Base-by-base conservation (phyloP, 2,888 invertebrate genomes). In the Melangyna quadrimaculata region DNA sequence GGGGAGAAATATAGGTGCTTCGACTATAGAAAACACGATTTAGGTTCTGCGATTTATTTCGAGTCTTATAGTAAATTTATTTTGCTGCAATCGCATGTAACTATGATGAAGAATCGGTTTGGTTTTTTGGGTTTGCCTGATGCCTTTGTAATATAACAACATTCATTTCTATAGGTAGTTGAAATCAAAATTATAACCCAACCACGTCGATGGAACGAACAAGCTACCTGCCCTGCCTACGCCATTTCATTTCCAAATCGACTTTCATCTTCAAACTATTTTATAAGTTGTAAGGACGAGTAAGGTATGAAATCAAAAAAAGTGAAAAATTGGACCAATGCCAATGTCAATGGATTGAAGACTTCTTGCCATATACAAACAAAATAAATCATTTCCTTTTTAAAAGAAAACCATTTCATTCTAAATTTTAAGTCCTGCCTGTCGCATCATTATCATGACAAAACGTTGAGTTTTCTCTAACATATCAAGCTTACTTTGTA, bases 381-480 rank as follows among this genome's bases (percentile, higher is more conserved):
- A 43, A 63, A 29, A 55, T 51, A 37, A 57, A 72, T 55, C 48
- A 19, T 6, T 72, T 45, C 12, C 7, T 43, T 43, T 53, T 19
- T n/a, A n/a, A 24, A 19, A 22, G 17, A 29, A 43, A 8, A 40
- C n/a, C n/a, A 2, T 43, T 2, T 1, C 12, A 9, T 63, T 45
- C 7, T 12, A 12, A 67, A 22, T 22, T 4, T 32, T 22, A 43
- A 59, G 48, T 70, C 40, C 40, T 75, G 75, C 40, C 40, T 75
- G 75, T 57, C 71, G 75, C 72, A 79, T 79, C 79, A 79, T 75
- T 79, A 72, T 75, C 75, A n/a, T n/a, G n/a, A 67, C 65, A 61
- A 48, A 84, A 79, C 61, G 22, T 71, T 53, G 61, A 32, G 29
- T 63, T 40, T 40, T 29, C 19, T 19, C 14, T 19, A 6, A n/a